Base-by-base conservation (phyloP, 2,888 invertebrate genomes). In the Erebia epiphron region DNA sequence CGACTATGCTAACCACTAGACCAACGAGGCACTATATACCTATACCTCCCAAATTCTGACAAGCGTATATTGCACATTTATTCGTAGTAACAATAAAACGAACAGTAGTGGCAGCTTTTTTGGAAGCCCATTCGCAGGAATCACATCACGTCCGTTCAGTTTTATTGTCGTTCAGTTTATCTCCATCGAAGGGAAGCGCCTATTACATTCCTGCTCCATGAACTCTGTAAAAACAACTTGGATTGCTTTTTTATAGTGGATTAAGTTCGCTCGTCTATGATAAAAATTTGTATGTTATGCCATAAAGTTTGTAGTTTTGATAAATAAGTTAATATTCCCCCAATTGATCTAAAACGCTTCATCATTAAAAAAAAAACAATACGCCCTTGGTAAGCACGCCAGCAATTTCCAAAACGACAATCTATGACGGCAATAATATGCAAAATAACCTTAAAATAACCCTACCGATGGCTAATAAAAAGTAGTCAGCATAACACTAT, bases 101-200 rank as follows among this genome's bases (percentile, higher is more conserved):
- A 18, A 54, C 16, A 54, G 54, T 54, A 14, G 13, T 46, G 46
- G 1, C 13, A 1, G 11, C 11, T 61, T 61, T 61, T 21, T 16
- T 7, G 61, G 62, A 62, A 49, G 58, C 5, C 69, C 66, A 68
- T 71, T 68, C 66, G 70, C 69, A 71, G 63, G 69, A 73, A 73
- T 73, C 72, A 71, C 70, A 70, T 75, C 75, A 73, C 73, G 73
- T 74, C 67, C 70, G 62, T 65, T 70, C 68, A 73, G 72, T 73
- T 75, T 73, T 72, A 73, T 66, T 69, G 72, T 70, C 69, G 68
- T 62, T 67, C 71, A 74, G 68, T 74, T 71, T 73, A 73, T 75
- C 68, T 74, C 69, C 67, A 70, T 75, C 70, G 70, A 49, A 75
- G 60, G 72, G 64, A 60, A 70, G 66, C 68, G 61, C 64, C 54